Evolutionary conservation across 2,113 vertebrate genomes (phyloP), one percentile per base, ranked within the genome.

Genomic region (Osmerus eperlanus): DNA sequence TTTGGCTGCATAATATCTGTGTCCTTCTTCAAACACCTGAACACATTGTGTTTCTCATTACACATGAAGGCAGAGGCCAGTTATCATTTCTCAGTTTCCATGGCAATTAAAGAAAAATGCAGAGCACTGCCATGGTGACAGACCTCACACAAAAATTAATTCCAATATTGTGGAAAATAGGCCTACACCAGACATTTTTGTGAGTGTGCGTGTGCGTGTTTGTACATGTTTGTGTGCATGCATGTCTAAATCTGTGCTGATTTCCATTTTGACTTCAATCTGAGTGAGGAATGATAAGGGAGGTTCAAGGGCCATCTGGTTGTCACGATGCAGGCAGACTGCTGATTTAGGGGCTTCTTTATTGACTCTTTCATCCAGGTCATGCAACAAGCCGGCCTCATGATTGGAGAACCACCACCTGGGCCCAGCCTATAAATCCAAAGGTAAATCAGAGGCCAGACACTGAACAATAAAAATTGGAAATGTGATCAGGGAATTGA

Each of bases 71-170:
- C 55, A 65, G 18, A 21, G 53, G 68, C 77, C 81, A 75, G 81
- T 78, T 72, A 76, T 86, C 47, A 58, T 72, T 81, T 83, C 74
- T 84, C 73, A 76, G 90, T 91, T 91, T 80, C 90, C 86, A 92
- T 91, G 87, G 87, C 70, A 71, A 90, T 86, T 7, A 29, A 72
- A 78, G 82, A 68, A 71, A 83, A 78, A 85, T 87, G 75, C 85
- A 72, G 78, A 56, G 67, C 59, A 86, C 76, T 53, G 28, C 79
- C 83, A 87, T 89, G 79, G 86, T 85, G 90, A 90, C 78, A 82
- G 71, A 77, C 72, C 79, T 73, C 32, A 70, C 73, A 70, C 75
- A 61, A 54, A 51, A 65, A 74, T 68, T 41, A 62, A 47, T 2
- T 47, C 41, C 41, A 47, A 47, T 7, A 47, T 47, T 47, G 41